A percentile compares a stretch with the other conserved stretches of the same genome.
phyloP scores from a whole-genome alignment of 2,113 vertebrate species.

The Centropus unirufus region DNA sequence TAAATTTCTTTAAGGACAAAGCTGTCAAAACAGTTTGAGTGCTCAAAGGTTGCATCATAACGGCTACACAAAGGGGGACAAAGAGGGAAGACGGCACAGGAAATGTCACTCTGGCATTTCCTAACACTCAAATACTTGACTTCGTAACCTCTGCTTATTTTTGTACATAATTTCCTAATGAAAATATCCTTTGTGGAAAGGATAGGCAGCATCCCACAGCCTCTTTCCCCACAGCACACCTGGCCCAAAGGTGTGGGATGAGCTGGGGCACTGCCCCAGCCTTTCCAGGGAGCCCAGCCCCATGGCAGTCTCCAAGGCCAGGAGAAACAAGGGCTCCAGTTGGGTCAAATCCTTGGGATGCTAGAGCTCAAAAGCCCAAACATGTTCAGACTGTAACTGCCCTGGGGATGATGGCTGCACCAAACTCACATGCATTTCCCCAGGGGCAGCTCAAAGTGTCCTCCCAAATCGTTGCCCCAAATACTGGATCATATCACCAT shows the following conservation, averaged over 20 bases:
- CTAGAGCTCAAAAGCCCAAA: not conserved
- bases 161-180: not conserved
- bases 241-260: not conserved
- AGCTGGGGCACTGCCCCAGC: not conserved
- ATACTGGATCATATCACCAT: not conserved
- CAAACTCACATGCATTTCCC: not conserved
- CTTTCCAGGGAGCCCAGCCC: not conserved
- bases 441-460: not conserved
- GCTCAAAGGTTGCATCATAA: slow-evolving; percentile 29
- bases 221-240: not conserved
- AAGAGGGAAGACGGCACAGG: slow-evolving; percentile 11
- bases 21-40: not conserved
- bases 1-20: not conserved
- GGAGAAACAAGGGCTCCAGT: not conserved
- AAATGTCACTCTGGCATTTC: slow-evolving; percentile 47
- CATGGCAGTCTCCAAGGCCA: not conserved
- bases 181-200: not conserved
- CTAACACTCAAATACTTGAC: slow-evolving; percentile 21
- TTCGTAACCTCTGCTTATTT: slow-evolving; percentile 4
- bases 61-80: not conserved
- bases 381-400: not conserved
- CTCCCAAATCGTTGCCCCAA: not conserved
- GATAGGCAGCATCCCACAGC: not conserved
- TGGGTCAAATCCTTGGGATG: not conserved
- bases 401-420: not conserved